A percentile compares a stretch with the other conserved stretches of the same genome.
These are phyloP conservation scores for Clarias platycephalus DNA, from an alignment of 2,797 vertebrate genomes.

Conservation along the genomic window DNA sequence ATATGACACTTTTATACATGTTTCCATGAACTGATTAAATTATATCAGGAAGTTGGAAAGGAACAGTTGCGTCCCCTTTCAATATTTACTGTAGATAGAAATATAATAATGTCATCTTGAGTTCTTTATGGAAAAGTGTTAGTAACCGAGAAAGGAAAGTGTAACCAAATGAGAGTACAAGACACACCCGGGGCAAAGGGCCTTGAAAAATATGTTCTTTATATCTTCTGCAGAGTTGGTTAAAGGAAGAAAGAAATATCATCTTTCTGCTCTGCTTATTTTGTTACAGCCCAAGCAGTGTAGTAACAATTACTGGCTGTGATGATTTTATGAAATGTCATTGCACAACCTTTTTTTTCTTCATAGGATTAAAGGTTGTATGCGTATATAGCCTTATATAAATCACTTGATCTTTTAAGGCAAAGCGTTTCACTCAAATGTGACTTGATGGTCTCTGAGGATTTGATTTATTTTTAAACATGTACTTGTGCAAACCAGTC, in stretches of 20 bases:
- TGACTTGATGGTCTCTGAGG: background rate
- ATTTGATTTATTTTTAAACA: background rate
- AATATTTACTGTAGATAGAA: background rate
- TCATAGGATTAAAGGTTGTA: no score
- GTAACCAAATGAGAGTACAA: background rate
- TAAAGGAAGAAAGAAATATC: background rate
- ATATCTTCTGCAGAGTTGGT: background rate
- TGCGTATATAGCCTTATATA: background rate
- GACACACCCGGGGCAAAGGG: background rate
- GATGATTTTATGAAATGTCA: background rate
- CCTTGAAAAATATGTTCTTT: background rate
- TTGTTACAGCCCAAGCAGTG: background rate
- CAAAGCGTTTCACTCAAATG: background rate
- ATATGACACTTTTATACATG: no score
- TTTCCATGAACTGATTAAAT: background rate
- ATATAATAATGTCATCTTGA: background rate
- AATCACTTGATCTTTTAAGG: background rate
- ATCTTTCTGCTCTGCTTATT: background rate
- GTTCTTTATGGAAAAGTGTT: background rate
- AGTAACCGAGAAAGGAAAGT: background rate
- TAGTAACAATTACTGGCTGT: background rate
- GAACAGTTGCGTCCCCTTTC: background rate
- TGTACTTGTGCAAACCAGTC: background rate
- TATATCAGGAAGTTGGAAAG: background rate
- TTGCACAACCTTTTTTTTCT: background rate